Percentiles rank a stretch among this genome's conserved stretches.
phyloP scores from a whole-genome alignment of 2,797 vertebrate species.

The Chanos chanos region DNA sequence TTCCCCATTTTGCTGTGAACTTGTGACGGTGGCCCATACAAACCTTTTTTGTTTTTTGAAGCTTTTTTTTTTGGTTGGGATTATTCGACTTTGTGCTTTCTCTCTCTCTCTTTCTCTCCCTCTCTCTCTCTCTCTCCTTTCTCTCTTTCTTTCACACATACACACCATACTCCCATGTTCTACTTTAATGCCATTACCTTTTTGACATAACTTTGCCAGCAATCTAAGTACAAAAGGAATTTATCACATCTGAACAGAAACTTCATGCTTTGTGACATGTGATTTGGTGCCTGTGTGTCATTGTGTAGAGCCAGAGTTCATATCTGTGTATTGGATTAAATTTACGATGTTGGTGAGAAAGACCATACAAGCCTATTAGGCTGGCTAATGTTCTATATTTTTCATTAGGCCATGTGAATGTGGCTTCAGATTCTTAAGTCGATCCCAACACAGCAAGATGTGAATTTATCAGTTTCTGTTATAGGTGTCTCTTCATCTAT shows the following conservation, averaged over 20 bases:
- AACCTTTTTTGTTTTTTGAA: conserved; percentile 32
- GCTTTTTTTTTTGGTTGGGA: conserved; percentile 34
- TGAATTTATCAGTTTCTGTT: no score
- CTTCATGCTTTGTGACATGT: neutral
- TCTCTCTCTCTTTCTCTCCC: conserved; percentile 32
- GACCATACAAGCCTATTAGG: no score
- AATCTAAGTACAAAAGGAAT: conserved; percentile 19
- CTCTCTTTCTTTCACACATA: conserved; percentile 26
- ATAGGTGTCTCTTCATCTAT: no score
- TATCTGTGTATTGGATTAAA: neutral
- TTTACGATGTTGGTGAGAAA: no score
- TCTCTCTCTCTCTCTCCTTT: conserved; percentile 30
- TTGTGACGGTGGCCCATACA: conserved; percentile 8
- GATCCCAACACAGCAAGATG: no score
- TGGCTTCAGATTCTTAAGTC: no score
- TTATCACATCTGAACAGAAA: conserved; percentile 42
- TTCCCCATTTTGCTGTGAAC: conserved; percentile 39
- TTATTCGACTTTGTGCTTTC: no score
- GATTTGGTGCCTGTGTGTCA: neutral
- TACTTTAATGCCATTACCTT: no score
- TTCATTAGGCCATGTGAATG: no score
- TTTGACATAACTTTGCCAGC: conserved; percentile 22
- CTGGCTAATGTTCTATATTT: no score
- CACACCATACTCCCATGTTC: conserved; percentile 15
- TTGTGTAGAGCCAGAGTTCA: neutral